These are phyloP conservation scores for Ochlodes sylvanus DNA, from an alignment of 2,888 invertebrate species.

Conservation along the genomic window DNA sequence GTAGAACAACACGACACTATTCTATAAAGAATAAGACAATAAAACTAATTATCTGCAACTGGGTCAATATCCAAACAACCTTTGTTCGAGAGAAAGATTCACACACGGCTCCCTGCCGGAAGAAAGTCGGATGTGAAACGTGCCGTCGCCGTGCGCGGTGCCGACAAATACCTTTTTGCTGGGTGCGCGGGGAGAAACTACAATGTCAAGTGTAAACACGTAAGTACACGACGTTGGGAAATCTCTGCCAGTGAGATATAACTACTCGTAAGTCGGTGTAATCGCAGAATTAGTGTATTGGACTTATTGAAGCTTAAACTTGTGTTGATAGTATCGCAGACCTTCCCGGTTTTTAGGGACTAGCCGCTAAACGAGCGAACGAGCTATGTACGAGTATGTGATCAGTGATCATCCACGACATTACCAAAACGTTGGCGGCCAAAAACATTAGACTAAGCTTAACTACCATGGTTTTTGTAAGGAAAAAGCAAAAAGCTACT, in stretches of 20 bases:
- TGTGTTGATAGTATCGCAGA: too few relatives aligned
- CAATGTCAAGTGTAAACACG: constrained; percentile 59
- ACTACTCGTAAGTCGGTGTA: neutral
- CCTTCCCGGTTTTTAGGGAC: too few relatives aligned
- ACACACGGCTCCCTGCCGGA: constrained; percentile 53
- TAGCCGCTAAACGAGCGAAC: too few relatives aligned
- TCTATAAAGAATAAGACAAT: constrained; percentile 16
- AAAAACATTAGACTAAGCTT: too few relatives aligned
- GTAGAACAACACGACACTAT: constrained; percentile 9
- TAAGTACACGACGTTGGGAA: constrained; percentile 25
- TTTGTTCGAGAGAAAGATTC: constrained; percentile 44
- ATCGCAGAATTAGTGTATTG: neutral
- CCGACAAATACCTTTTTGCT: constrained; percentile 35
- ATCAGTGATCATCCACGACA: too few relatives aligned
- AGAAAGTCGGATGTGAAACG: constrained; percentile 84
- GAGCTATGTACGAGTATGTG: too few relatives aligned
- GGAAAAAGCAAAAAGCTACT: too few relatives aligned
- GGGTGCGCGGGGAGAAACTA: constrained; percentile 29
- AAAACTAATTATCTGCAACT: constrained; percentile 31
- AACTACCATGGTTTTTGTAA: too few relatives aligned
- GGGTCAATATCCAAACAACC: constrained; percentile 36
- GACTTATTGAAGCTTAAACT: too few relatives aligned
- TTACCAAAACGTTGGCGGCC: too few relatives aligned
- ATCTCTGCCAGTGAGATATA: neutral
- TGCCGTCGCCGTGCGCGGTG: constrained; percentile 58